Percentiles rank a stretch among this genome's conserved stretches.
These are phyloP conservation scores for Neoniphon sammara DNA, from an alignment of 2,797 vertebrate species.

Conservation along the genomic window DNA sequence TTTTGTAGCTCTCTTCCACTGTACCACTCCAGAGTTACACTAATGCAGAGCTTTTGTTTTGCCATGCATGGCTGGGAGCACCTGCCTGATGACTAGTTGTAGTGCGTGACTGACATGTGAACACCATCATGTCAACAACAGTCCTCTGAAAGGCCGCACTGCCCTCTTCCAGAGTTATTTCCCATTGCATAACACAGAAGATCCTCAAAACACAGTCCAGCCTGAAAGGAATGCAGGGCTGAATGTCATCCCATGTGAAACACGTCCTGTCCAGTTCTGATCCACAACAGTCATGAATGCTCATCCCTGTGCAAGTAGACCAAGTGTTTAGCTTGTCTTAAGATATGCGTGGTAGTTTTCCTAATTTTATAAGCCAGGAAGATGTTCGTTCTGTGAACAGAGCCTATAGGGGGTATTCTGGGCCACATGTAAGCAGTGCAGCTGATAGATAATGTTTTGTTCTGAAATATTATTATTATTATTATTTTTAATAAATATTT, in stretches of 20 bases:
- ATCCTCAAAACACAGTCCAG: conserved; percentile 21
- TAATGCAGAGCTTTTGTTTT: conserved; percentile 11
- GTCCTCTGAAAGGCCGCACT: conserved; percentile 14
- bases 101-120: conserved; percentile 4
- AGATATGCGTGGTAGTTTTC: conserved; percentile 8
- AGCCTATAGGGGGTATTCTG: neutral
- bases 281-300: conserved; percentile 24
- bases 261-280: conserved; percentile 26
- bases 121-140: conserved; percentile 23
- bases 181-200: conserved; percentile 31
- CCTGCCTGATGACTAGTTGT: conserved; percentile 7
- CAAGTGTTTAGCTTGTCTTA: conserved; percentile 17
- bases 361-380: conserved; percentile 27
- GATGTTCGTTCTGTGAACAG: conserved; percentile 26
- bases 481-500: neutral
- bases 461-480: neutral
- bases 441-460: neutral
- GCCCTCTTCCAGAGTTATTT: neutral
- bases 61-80: neutral
- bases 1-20: conserved; percentile 40
- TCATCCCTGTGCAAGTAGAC: conserved; percentile 9
- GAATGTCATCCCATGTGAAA: conserved; percentile 37
- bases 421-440: neutral
- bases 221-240: conserved; percentile 33
- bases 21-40: conserved; percentile 14